Evolutionary conservation across 1,140 invertebrate species (phyloP).

Genomic region (Lepidurus arcticus): DNA sequence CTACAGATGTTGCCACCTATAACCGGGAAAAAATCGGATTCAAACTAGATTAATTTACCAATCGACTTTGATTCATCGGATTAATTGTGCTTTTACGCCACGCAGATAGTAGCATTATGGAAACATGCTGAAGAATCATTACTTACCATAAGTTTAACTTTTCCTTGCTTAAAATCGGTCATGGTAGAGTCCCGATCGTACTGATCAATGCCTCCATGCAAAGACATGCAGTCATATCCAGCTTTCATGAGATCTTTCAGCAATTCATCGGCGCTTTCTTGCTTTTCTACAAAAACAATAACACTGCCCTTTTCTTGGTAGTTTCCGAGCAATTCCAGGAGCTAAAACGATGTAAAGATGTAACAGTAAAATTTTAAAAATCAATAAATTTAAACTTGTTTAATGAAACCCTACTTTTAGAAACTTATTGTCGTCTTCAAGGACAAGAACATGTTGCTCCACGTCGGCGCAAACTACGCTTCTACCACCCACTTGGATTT

Average conservation of each 20-base stretch:
- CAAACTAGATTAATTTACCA: background rate
- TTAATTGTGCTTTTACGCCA: background rate
- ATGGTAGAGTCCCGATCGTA: constrained; percentile 98
- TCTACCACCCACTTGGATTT: constrained; percentile 89
- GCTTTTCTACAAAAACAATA: constrained; percentile 98
- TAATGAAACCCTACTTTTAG: constrained; percentile 58
- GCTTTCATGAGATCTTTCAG: constrained; percentile 95
- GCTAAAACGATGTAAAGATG: constrained; percentile 35
- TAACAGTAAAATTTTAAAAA: background rate
- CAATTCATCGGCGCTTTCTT: constrained; percentile 92
- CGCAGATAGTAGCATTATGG: background rate
- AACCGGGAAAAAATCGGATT: constrained; percentile 34
- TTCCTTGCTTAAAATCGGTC: constrained; percentile 93
- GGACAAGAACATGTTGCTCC: constrained; percentile 85
- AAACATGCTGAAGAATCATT: background rate
- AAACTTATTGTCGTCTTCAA: constrained; percentile 97
- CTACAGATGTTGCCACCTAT: constrained; percentile 87
- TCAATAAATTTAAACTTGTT: background rate
- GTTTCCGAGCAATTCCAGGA: constrained; percentile 88
- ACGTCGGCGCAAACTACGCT: constrained; percentile 98
- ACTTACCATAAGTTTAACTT: constrained; percentile 58
- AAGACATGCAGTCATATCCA: constrained; percentile 88
- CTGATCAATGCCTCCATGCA: constrained; percentile 99
- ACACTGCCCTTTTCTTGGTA: constrained; percentile 90
- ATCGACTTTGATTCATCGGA: background rate